Conservation (phyloP, 1,140 invertebrate species). For the Tenebrio molitor region DNA sequence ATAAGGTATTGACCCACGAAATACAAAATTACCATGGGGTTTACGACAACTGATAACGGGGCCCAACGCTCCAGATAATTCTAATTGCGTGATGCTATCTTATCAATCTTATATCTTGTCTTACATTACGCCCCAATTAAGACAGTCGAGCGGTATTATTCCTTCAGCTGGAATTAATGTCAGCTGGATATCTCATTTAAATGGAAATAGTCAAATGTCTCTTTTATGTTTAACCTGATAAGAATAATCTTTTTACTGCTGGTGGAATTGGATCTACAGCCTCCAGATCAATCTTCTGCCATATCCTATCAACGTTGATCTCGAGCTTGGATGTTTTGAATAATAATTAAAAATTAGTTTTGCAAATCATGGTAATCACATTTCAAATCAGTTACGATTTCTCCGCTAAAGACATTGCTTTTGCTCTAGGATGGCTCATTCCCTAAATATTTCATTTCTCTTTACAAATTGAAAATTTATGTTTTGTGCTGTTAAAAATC, state of each 20-base stretch:
- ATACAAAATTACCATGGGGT: slow-evolving; percentile 1
- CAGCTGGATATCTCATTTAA: slow-evolving; percentile 21
- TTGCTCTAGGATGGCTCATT: too few relatives aligned
- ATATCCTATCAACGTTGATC: too few relatives aligned
- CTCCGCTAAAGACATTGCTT: too few relatives aligned
- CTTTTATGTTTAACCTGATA: slow-evolving; percentile 24
- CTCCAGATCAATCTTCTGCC: not conserved
- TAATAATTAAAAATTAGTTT: too few relatives aligned
- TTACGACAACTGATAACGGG: not conserved
- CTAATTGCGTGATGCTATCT: slow-evolving; percentile 13
- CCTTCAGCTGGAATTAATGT: slow-evolving; percentile 22
- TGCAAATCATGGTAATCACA: too few relatives aligned
- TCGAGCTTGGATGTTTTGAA: too few relatives aligned
- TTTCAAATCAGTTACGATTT: too few relatives aligned
- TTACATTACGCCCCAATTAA: slow-evolving; percentile 13
- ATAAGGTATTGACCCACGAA: slow-evolving; percentile 3
- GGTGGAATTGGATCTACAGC: not conserved
- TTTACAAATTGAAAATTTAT: too few relatives aligned
- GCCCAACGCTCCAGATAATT: not conserved
- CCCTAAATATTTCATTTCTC: too few relatives aligned
- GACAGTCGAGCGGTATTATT: not conserved
- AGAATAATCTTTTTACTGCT: slow-evolving; percentile 19
- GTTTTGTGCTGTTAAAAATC: too few relatives aligned
- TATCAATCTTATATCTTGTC: slow-evolving; percentile 20
- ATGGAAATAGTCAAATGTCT: slow-evolving; percentile 29